These are phyloP conservation scores for Macrophya annulata DNA, from an alignment of 2,888 invertebrate species.

Conservation along the genomic window DNA sequence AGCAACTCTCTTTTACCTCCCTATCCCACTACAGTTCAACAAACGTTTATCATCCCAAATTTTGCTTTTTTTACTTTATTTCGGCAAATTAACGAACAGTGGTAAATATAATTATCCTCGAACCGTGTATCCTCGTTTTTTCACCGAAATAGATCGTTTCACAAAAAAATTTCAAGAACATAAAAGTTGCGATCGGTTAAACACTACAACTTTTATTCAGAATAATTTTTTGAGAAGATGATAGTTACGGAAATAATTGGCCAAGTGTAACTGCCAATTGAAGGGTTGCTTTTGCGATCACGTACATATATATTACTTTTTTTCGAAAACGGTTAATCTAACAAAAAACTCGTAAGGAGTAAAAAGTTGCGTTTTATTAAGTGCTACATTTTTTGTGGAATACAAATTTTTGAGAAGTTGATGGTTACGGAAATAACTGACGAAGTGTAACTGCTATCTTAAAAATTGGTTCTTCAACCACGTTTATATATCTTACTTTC, in stretches of 20 bases:
- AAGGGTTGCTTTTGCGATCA: not conserved
- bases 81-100: constrained; percentile 3
- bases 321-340: not conserved
- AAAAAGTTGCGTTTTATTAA: not conserved
- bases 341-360: not conserved
- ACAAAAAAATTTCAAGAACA: not conserved
- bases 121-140: not conserved
- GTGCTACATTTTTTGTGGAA: not conserved
- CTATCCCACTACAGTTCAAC: not conserved
- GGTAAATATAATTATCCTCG: constrained; percentile 1
- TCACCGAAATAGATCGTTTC: not conserved
- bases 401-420: not conserved
- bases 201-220: not conserved
- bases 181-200: not conserved
- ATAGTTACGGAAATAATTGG: not conserved
- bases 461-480: not conserved
- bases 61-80: not conserved
- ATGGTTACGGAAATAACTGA: constrained; percentile 10
- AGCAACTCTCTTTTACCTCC: not conserved
- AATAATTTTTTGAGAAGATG: not conserved
- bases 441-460: not conserved
- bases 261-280: not conserved
- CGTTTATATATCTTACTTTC: not conserved
- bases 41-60: not conserved
- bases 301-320: not conserved